Base-by-base conservation (phyloP, 2,797 vertebrate genomes). In the Lithobates sylvaticus region DNA sequence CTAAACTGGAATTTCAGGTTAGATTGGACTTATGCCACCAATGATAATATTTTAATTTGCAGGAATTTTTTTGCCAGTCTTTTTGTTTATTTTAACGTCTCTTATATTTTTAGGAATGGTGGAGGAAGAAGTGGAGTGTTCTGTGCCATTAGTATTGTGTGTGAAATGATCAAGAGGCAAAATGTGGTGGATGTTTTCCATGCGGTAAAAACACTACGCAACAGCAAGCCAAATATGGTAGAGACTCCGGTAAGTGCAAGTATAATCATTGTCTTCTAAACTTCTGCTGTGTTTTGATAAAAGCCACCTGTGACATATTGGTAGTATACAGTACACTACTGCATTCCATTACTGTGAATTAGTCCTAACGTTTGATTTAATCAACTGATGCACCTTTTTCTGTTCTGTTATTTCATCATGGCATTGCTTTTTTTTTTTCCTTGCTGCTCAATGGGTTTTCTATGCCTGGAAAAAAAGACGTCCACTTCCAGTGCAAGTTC, bases 171-270 rank as follows among this genome's bases (percentile, higher is more conserved):
- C 21, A 99, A 99, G 90, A 95, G 98, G 78, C 98, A 99, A 94
- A 99, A 97, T 0, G 97, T 99, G 89, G 97, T 99, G 0, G 98
- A 99, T 0, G 97, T 99, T 85, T 99, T 99, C 93, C 98, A 99
- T 0, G 98, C 98, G 0, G 98, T 99, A 18, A 99, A 99, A 94
- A 99, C 97, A 13, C 92, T 99, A 90, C 91, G 98, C 90, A 99
- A 99, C 94, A 99, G 97, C 91, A 99, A 99, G 76, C 98, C 98
- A 71, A 99, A 99, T 94, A 99, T 99, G 98, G 97, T 99, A 90
- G 98, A 99, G 89, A 98, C 96, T 84, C 97, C 97, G 89, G 98
- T 99, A 90, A 97, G 98, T 88, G 44, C 3, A 39, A 10, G 23
- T 42, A 15, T 15, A 67, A 29, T 27, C 26, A 29, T 5, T 0